These are phyloP conservation scores for Montipora foliosa DNA, from an alignment of 64 coral and sea anemone genomes.

Conservation along the genomic window DNA sequence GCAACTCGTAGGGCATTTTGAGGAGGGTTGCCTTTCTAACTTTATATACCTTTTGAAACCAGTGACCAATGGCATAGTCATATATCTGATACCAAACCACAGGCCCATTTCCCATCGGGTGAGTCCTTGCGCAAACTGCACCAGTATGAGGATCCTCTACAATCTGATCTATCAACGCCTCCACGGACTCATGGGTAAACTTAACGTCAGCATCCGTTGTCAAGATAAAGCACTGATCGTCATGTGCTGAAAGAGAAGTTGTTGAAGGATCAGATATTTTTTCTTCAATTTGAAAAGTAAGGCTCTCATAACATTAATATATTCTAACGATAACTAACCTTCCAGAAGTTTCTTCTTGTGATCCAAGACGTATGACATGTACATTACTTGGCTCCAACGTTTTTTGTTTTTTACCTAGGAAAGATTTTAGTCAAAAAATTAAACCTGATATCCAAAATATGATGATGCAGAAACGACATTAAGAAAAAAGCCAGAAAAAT, in stretches of 20 bases:
- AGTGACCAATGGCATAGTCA: constrained; percentile 97
- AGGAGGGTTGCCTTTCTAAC: background rate
- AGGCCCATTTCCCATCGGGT: constrained; percentile 86
- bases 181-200: constrained; percentile 89
- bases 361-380: constrained; percentile 95
- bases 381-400: constrained; percentile 98
- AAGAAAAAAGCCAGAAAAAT: background rate
- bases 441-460: too few relatives aligned
- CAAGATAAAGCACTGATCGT: constrained; percentile 79
- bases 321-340: constrained; percentile 25
- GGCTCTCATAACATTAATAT: background rate
- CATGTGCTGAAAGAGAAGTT: constrained; percentile 24
- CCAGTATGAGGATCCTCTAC: constrained; percentile 71
- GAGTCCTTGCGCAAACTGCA: constrained; percentile 77
- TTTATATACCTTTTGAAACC: constrained; percentile 85
- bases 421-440: background rate
- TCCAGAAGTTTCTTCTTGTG: constrained; percentile 54
- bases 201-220: constrained; percentile 91
- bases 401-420: constrained; percentile 90
- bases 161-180: constrained; percentile 87
- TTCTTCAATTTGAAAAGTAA: background rate
- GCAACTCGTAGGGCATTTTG: background rate
- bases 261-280: background rate
- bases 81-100: constrained; percentile 97
- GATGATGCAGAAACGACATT: too few relatives aligned